Base-by-base conservation (phyloP, 1,140 invertebrate species). In the Drosophila biarmipes region DNA sequence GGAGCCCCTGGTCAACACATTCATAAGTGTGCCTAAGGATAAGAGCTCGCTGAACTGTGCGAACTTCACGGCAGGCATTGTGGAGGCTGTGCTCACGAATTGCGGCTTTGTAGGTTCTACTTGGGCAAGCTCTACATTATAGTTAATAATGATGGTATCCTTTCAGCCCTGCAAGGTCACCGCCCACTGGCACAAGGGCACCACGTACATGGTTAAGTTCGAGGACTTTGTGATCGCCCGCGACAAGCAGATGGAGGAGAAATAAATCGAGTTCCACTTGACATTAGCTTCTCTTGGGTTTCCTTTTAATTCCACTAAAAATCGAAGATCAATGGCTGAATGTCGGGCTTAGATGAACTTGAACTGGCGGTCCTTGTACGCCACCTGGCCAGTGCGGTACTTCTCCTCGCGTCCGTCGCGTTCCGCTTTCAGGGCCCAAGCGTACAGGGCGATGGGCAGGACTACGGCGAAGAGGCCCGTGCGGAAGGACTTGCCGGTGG, bases 151-250 rank as follows among this genome's bases (percentile, higher is more conserved):
- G 6, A 8, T 0, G 17, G n/a, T 15, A 2, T 11, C 6, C 91
- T 87, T 96, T 42, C 92, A 99, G 98, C 96, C 97, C 48, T 97
- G 97, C 31, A 99, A 99, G 94, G 98, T 99, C 1, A 97, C 97
- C 6, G 98, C 98, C 2, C 98, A 99, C 92, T 99, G 98, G 98
- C 98, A 99, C 92, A 99, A 99, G 93, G 99, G 98, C 67, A 99
- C 98, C 17, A 99, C 99, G 1, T 99, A 99, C 89, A 98, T 99
- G 96, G 98, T 99, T 15, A 98, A 99, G 92, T 99, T 99, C 93
- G 98, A 99, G 84, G 97, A 99, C 90, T 94, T 95, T 62, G 98
- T 99, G 40, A 97, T 99, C 67, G 93, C 95, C 1, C 94, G 98
- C 89, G 98, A 99, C 91, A 99, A 98, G 92, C 96, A 97, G 82